Evolutionary conservation across 1,140 invertebrate genomes (phyloP), one percentile per base, ranked within the genome.

Genomic region (Maniola jurtina): DNA sequence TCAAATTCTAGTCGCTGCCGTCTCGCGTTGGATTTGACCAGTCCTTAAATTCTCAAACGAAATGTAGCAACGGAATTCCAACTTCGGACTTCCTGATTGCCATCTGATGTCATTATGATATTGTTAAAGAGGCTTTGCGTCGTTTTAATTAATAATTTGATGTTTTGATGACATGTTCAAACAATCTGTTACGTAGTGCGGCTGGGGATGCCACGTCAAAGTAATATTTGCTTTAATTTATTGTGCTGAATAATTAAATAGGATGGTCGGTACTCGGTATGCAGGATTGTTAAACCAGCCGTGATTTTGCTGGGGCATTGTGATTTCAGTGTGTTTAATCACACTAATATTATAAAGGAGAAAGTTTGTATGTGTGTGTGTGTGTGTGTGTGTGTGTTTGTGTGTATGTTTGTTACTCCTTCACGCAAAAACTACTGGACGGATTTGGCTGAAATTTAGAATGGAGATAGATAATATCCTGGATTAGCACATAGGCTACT

Each of bases 121-220:
- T 38, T 38, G 7, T 38, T 38, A 25, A 34, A 54, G 60, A 33
- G 10, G 62, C 54, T 57, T 48, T 64, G 45, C 33, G 42, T 47
- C 42, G 42, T 59, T 65, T 59, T 59, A 65, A 66, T 66, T 66
- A 66, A 66, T 66, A 54, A 47, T 61, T 40, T 66, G 50, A 66
- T 61, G 48, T 56, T 42, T 54, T 15, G 34, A 64, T 57, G 61
- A 63, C 61, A 55, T 42, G 50, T 63, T 63, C 61, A 54, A 55
- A 63, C 50, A 63, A 62, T 54, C 61, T 63, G 61, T 25, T 63
- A 54, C 60, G 11, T 6, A 55, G 15, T 36, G 14, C 11, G 16
- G 36, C 38, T 5, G n/a, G 33, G 14, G 48, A 55, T 63, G n/a
- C 36, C 36, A 54, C 61, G 36, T 63, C 61, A 63, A 63, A 54